Evolutionary conservation across 1,140 invertebrate species (phyloP).

Genomic region (Drosophila pandora): DNA sequence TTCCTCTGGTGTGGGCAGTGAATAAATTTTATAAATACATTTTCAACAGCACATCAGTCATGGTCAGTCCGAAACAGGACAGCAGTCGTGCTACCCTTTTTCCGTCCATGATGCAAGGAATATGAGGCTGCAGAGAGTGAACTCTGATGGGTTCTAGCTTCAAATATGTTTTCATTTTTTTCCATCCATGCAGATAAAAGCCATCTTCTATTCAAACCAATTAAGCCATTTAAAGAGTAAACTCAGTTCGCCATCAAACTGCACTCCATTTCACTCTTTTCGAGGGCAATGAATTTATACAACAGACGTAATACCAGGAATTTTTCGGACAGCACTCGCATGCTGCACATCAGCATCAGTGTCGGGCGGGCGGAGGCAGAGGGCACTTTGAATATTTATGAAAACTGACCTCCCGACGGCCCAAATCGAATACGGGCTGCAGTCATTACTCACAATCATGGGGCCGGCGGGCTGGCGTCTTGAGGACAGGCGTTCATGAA

Average conservation of each 20-base stretch:
- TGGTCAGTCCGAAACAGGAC: conserved; percentile 20
- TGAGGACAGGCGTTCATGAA: conserved; percentile 48
- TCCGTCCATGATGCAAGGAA: not conserved
- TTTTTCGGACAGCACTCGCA: conserved; percentile 26
- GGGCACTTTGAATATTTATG: conserved; percentile 74
- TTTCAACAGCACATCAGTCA: conserved; percentile 64
- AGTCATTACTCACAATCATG: conserved; percentile 64
- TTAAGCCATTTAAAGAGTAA: not conserved
- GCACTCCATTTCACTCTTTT: not conserved
- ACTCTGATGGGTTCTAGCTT: no score
- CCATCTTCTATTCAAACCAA: not conserved
- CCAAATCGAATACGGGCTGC: conserved; percentile 50
- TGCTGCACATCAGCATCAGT: conserved; percentile 28
- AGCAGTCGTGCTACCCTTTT: conserved; percentile 21
- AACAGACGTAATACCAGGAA: conserved; percentile 38
- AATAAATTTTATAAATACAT: conserved; percentile 68
- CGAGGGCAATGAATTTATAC: conserved; percentile 33
- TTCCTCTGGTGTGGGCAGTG: conserved; percentile 62
- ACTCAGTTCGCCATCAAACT: not conserved
- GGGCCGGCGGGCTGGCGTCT: conserved; percentile 12
- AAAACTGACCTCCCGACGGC: conserved; percentile 25
- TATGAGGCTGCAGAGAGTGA: not conserved
- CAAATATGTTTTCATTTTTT: no score
- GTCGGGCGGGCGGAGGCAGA: conserved; percentile 26
- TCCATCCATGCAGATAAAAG: not conserved